A percentile compares a stretch with the other conserved stretches of the same genome.
phyloP scores from a whole-genome alignment of 30 jellyfish, hydroid and myxozoan species.

The Phacellophora camtschatica region DNA sequence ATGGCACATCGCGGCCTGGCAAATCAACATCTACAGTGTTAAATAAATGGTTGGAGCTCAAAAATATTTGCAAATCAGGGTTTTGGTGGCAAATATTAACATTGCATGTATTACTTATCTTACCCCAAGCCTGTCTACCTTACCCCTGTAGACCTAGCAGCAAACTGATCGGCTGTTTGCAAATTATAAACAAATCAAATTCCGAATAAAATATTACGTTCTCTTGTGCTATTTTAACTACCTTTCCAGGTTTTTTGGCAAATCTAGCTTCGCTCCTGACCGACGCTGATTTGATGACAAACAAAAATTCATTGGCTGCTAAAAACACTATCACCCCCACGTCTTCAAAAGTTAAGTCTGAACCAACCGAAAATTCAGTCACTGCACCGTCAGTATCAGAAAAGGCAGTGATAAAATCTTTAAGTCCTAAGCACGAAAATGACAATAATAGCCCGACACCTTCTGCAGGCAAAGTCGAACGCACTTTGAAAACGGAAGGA shows the following conservation, averaged over 20 bases:
- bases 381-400: background rate
- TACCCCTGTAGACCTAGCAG: too few species aligned
- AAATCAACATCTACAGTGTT: too few species aligned
- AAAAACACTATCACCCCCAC: constrained; percentile 41
- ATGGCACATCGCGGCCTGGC: too few species aligned
- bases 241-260: constrained; percentile 79
- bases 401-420: constrained; percentile 13
- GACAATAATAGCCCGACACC: constrained; percentile 42
- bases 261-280: constrained; percentile 82
- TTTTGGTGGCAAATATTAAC: background rate
- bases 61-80: background rate
- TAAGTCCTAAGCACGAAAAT: constrained; percentile 10
- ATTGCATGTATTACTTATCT: too few species aligned
- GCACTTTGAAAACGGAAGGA: constrained; percentile 55
- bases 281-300: constrained; percentile 87
- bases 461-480: constrained; percentile 46
- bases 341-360: background rate
- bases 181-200: background rate
- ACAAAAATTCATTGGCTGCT: constrained; percentile 27
- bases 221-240: background rate
- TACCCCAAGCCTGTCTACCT: too few species aligned
- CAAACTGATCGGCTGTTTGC: too few species aligned
- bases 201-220: background rate
- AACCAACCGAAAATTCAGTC: background rate
- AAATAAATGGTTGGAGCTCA: too few species aligned